Base-by-base conservation (phyloP, 64 coral and sea anemone genomes). In the Montipora foliosa region DNA sequence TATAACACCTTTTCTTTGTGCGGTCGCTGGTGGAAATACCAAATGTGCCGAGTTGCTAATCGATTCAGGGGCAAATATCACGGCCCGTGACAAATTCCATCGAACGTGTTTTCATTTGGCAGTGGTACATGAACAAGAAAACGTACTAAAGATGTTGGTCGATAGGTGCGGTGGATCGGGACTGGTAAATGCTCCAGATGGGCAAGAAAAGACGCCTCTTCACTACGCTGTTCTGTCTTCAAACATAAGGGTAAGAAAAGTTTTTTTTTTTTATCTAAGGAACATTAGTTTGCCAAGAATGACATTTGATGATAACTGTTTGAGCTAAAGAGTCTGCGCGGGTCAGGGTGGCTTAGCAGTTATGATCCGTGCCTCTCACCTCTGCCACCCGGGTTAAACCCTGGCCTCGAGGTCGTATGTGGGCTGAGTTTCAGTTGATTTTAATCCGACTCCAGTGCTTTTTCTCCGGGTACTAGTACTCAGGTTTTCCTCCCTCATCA, bases 101-200 rank as follows among this genome's bases (percentile, higher is more conserved):
- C 75, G 87, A 51, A 88, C 75, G 47, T 97, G 95, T 52, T 49
- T 97, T 75, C 95, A 97, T 57, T 78, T 97, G 19, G 95, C 95
- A 1, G 89, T 97, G 17, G 89, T 89, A 74, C 91, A 97, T 48
- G 71, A 97, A 74, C 82, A 92, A 11, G 89, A 76, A 64, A 67
- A 89, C 2, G 67, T 88, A 2, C 24, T 97, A 29, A 70, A 74
- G 5, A 87, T 92, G 88, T 19, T 97, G 17, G 15, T 94, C 14
- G 67, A 97, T 12, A 78, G 81, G 12, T 73, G 67, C 37, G 37
- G 37, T 61, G 92, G 74, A 48, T 24, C 83, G 46, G 89, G 75
- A 48, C 76, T 88, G 8, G 81, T 59, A 47, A 90, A 97, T 82
- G 77, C 67, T 4, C 84, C 91, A 5, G 95, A 97, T 94, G 58